These are phyloP conservation scores for Noctuana brunneofusca DNA, from an alignment of 2,888 invertebrate genomes.

Conservation along the genomic window DNA sequence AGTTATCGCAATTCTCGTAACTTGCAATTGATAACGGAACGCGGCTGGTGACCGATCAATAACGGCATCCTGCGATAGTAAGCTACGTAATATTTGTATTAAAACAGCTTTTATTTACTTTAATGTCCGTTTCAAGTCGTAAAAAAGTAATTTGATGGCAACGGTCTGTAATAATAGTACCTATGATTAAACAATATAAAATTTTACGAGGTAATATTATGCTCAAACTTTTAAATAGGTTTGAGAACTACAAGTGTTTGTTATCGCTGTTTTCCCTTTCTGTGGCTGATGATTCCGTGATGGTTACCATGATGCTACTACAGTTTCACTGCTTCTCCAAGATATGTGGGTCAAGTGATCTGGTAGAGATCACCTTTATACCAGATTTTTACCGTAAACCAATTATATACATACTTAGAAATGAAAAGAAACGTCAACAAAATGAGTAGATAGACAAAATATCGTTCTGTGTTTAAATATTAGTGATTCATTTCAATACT, in stretches of 20 bases:
- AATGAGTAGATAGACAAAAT: too few species aligned
- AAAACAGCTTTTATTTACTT: constrained; percentile 36
- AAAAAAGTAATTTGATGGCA: constrained; percentile 34
- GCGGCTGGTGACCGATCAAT: constrained; percentile 37
- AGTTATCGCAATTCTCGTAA: constrained; percentile 39
- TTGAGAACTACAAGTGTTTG: not conserved
- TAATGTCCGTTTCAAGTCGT: constrained; percentile 31
- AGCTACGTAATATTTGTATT: constrained; percentile 36
- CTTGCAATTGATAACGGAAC: constrained; percentile 41
- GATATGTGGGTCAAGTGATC: too few species aligned
- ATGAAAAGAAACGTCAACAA: too few species aligned
- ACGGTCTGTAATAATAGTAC: constrained; percentile 1
- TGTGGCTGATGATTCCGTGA: too few species aligned
- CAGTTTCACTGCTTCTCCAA: too few species aligned
- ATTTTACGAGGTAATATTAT: constrained; percentile 9
- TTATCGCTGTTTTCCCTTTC: too few species aligned
- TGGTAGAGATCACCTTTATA: too few species aligned
- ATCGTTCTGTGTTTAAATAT: too few species aligned
- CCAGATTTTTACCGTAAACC: too few species aligned
- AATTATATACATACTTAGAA: too few species aligned
- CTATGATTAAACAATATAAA: constrained; percentile 20
- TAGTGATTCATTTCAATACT: too few species aligned
- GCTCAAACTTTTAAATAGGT: not conserved
- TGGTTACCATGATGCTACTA: too few species aligned
- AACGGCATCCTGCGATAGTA: constrained; percentile 35